phyloP scores from a whole-genome alignment of 1,140 invertebrate genomes.

The Drosophila pallidifrons region DNA sequence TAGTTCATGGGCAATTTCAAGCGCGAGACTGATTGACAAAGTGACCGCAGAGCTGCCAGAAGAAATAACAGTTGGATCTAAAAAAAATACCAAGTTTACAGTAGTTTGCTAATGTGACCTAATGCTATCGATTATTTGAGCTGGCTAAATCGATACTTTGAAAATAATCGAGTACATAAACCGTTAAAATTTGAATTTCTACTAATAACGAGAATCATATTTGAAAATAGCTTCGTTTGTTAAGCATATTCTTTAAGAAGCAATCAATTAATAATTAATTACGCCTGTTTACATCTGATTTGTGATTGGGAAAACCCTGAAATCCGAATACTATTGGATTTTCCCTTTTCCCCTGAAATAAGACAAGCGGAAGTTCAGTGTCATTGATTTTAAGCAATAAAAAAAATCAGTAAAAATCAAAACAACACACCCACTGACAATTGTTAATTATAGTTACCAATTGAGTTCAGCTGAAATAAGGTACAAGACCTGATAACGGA shows the following conservation, averaged over 20 bases:
- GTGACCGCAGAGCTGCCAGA: slow-evolving; percentile 27
- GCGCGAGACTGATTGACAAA: slow-evolving; percentile 38
- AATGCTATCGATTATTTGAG: slow-evolving; percentile 1
- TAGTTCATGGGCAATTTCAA: slow-evolving; percentile 34
- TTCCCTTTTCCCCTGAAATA: slow-evolving; percentile 1
- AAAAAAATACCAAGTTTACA: not conserved
- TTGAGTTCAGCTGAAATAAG: slow-evolving; percentile 36
- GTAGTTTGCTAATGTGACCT: too few species aligned
- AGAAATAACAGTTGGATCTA: not conserved
- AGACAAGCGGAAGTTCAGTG: slow-evolving; percentile 39
- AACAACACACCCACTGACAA: slow-evolving; percentile 32
- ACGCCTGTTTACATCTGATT: not conserved
- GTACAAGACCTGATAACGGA: slow-evolving; percentile 40
- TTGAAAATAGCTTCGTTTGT: not conserved
- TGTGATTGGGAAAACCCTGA: not conserved
- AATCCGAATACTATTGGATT: slow-evolving; percentile 11
- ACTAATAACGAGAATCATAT: not conserved
- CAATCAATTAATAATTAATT: not conserved
- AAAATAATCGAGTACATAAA: not conserved
- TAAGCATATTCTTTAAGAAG: not conserved
- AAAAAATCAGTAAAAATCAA: slow-evolving; percentile 17
- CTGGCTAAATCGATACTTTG: not conserved
- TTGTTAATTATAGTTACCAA: slow-evolving; percentile 40
- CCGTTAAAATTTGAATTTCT: not conserved
- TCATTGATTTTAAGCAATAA: slow-evolving; percentile 15